phyloP scores from a whole-genome alignment of 1,140 invertebrate species.

The Episyrphus balteatus region DNA sequence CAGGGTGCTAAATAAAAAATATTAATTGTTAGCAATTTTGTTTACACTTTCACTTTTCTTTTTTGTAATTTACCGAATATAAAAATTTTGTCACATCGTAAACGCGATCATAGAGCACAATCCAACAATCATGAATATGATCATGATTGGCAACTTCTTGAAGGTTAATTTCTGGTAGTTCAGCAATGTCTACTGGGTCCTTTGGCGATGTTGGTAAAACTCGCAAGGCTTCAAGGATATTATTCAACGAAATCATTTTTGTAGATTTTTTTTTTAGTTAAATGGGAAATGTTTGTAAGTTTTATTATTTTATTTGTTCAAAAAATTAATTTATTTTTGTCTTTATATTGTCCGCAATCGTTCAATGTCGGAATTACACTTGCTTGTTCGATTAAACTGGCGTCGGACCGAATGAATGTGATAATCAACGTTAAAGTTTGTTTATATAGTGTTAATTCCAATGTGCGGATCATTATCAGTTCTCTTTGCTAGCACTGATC shows the following conservation, averaged over 20 bases:
- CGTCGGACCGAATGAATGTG: no score
- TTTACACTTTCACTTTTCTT: neutral
- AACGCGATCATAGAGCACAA: slow-evolving; percentile 62
- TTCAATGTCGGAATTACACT: no score
- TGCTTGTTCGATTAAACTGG: no score
- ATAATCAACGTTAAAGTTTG: no score
- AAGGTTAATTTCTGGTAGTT: slow-evolving; percentile 39
- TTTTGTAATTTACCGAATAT: slow-evolving; percentile 41
- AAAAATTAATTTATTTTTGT: no score
- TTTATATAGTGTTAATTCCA: no score
- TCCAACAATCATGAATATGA: slow-evolving; percentile 51
- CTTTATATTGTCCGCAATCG: no score
- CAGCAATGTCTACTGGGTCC: neutral
- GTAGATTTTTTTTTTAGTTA: neutral
- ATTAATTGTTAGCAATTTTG: neutral
- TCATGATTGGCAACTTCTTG: slow-evolving; percentile 57
- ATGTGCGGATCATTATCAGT: no score
- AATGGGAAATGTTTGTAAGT: neutral
- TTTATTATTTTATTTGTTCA: no score
- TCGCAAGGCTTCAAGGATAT: slow-evolving; percentile 22
- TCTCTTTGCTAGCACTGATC: no score
- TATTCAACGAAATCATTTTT: slow-evolving; percentile 24
- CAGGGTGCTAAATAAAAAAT: slow-evolving; percentile 60
- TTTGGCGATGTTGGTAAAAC: slow-evolving; percentile 15
- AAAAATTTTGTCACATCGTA: slow-evolving; percentile 64